Evolutionary conservation across 1,140 invertebrate genomes (phyloP), one percentile per base, ranked within the genome.

Genomic region (Drosophila prosaltans): DNA sequence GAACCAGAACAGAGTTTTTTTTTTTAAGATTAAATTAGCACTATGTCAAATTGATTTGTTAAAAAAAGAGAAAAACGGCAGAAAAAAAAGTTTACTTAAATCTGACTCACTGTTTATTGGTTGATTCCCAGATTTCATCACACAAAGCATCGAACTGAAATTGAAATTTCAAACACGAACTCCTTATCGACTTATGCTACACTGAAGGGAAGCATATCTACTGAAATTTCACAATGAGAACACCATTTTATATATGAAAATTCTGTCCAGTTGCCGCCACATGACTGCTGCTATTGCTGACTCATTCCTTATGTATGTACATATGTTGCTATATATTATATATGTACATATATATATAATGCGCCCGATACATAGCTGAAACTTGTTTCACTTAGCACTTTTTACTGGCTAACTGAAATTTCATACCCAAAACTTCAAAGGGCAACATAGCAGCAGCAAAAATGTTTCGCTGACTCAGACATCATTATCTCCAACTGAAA

Each of bases 141-240:
- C 2, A 28, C 2, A 57, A 10, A 57, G 36, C 11, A 1, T 11
- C 21, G 7, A 54, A 41, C 51, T 41, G 70, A 55, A 73, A 73
- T 61, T 60, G 2, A 30, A 30, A 30, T 2, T 16, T 8, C 24
- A 65, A 36, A 2, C 28, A 28, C 54, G 55, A 54, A 62, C 21
- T 30, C 5, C 41, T 51, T 51, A 26, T 51, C 21, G 21, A 21
- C 21, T 51, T 51, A 51, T 51, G 45, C 24, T 51, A 51, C 45
- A 21, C 45, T 26, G 45, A 51, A 51, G 9, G 45, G 8, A 26
- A 51, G 9, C 45, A 10, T 58, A 32, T 58, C 55, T 9, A 59
- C 57, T 59, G 57, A 59, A 59, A 59, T 70, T 77, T 70, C 74
- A 77, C 70, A 62, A 32, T 39, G 67, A 75, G 62, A 70, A 64